Evolutionary conservation across 1,140 invertebrate genomes (phyloP).

Genomic region (Hylyphantes graminicola): DNA sequence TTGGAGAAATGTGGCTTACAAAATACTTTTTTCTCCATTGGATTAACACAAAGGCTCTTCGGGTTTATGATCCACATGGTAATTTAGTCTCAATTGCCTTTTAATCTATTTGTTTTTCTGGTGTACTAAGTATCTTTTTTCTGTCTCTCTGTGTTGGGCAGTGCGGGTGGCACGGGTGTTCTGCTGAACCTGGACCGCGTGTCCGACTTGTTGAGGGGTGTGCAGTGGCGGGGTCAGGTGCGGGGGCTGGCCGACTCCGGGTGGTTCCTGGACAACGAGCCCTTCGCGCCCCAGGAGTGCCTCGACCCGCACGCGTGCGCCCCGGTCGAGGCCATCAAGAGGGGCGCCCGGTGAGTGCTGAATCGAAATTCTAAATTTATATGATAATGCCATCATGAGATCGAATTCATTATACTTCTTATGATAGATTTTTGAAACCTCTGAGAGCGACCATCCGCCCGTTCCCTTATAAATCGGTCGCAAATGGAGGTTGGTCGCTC

Average conservation of each 20-base stretch:
- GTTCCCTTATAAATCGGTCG: too few relatives aligned
- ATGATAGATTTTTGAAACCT: too few relatives aligned
- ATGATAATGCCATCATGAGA: too few relatives aligned
- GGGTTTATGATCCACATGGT: not conserved
- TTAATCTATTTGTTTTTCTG: not conserved
- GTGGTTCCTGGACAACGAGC: constrained; percentile 91
- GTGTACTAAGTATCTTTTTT: not conserved
- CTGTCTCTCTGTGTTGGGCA: constrained; percentile 68
- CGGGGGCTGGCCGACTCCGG: constrained; percentile 88
- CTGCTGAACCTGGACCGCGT: constrained; percentile 89
- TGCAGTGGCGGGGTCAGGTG: constrained; percentile 78
- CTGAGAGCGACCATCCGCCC: too few relatives aligned
- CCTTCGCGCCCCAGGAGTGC: constrained; percentile 71
- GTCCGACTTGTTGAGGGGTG: constrained; percentile 72
- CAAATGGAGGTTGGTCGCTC: too few relatives aligned
- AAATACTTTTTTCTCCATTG: too few relatives aligned
- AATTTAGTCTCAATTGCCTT: not conserved
- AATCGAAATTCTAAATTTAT: too few relatives aligned
- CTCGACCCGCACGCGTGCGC: constrained; percentile 68
- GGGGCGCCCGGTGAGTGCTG: constrained; percentile 76
- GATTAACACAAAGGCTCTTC: too few relatives aligned
- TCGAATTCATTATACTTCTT: too few relatives aligned
- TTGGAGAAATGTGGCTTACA: too few relatives aligned
- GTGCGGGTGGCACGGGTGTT: constrained; percentile 91
- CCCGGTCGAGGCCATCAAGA: constrained; percentile 77